These are phyloP conservation scores for Cheiracanthium punctorium DNA, from an alignment of 2,888 invertebrate genomes.

Conservation along the genomic window DNA sequence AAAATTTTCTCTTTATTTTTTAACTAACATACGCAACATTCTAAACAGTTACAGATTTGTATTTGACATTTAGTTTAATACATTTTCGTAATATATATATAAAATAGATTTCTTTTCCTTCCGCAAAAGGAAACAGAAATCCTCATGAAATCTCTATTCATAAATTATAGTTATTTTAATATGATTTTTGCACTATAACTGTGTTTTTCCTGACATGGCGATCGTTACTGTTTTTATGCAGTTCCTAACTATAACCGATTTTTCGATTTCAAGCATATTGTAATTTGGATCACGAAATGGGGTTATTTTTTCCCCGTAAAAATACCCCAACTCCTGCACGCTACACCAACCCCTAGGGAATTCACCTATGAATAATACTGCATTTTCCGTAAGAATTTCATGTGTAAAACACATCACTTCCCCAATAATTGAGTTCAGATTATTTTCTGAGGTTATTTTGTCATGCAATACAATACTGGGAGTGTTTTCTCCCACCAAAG, in stretches of 20 bases:
- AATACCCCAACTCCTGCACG: not conserved
- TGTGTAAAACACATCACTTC: conserved; percentile 1
- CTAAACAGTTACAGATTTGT: too few species aligned
- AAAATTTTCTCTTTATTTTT: too few species aligned
- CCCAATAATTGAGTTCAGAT: not conserved
- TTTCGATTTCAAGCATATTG: not conserved
- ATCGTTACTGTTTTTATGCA: not conserved
- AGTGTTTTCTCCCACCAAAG: too few species aligned
- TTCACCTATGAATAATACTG: not conserved
- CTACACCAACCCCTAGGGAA: not conserved
- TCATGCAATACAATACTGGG: not conserved
- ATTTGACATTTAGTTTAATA: too few species aligned
- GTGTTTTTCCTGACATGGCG: too few species aligned
- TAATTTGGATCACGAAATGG: not conserved
- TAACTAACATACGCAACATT: too few species aligned
- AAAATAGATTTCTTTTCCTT: too few species aligned
- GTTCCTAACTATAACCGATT: not conserved
- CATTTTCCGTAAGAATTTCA: not conserved
- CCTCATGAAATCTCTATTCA: too few species aligned
- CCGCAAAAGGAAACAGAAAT: too few species aligned
- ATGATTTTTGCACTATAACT: too few species aligned
- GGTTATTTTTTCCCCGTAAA: not conserved
- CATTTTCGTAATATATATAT: too few species aligned
- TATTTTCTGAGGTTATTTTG: not conserved
- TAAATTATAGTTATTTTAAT: too few species aligned